Conservation (phyloP, 2,113 vertebrate genomes). For the Antennarius striatus region DNA sequence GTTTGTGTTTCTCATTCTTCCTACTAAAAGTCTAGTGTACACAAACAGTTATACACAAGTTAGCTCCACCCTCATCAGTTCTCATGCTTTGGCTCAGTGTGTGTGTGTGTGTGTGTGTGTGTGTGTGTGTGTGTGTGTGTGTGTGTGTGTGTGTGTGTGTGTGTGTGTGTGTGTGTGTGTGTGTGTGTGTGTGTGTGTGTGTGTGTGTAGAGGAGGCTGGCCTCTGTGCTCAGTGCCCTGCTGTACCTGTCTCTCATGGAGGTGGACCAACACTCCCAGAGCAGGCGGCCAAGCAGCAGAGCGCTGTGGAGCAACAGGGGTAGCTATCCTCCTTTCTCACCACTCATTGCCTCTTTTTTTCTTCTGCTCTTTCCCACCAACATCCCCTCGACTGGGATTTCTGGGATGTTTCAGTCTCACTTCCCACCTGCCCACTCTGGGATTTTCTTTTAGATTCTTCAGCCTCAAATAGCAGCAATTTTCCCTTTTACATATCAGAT, state of each 20-base stretch:
- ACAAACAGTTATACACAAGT: slow-evolving; percentile 19
- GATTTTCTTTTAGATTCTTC: slow-evolving; percentile 1
- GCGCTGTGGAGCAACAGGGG: slow-evolving; percentile 66
- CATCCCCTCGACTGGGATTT: slow-evolving; percentile 33
- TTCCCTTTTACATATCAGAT: background rate
- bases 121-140: slow-evolving; percentile 30
- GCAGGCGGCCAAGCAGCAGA: slow-evolving; percentile 67
- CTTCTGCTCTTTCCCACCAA: slow-evolving; percentile 49
- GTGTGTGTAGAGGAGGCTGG: slow-evolving; percentile 58
- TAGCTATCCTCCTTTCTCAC: slow-evolving; percentile 65
- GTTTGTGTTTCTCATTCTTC: background rate
- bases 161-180: slow-evolving; percentile 39
- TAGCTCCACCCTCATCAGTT: slow-evolving; percentile 59
- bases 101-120: slow-evolving; percentile 32
- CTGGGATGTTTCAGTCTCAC: slow-evolving; percentile 48
- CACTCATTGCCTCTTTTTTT: slow-evolving; percentile 48
- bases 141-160: slow-evolving; percentile 12
- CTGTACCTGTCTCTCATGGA: slow-evolving; percentile 80
- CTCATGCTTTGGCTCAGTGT: slow-evolving; percentile 41
- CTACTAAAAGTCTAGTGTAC: too few species aligned
- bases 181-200: slow-evolving; percentile 39
- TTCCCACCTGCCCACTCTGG: slow-evolving; percentile 25
- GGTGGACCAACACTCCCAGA: slow-evolving; percentile 72
- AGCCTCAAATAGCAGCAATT: background rate
- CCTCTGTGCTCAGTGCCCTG: slow-evolving; percentile 70